Evolutionary conservation across 2,113 vertebrate genomes (phyloP).

Genomic region (Gymnogyps californianus): DNA sequence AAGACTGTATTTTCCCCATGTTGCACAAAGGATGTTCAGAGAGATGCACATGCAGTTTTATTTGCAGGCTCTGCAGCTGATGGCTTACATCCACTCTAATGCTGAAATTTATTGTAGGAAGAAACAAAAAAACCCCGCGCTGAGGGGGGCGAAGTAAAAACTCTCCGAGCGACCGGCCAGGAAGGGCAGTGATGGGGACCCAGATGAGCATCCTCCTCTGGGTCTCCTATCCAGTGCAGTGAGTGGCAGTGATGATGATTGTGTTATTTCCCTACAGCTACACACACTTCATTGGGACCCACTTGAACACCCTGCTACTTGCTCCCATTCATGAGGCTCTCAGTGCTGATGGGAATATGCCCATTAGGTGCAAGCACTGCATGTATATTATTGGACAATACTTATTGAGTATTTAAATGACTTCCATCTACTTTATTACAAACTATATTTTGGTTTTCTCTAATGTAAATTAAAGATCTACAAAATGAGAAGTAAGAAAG

Average conservation of each 20-base stretch:
- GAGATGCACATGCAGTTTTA: neutral
- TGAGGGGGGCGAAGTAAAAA: neutral
- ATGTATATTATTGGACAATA: neutral
- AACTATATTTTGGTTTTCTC: neutral
- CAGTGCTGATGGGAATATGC: neutral
- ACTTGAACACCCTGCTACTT: neutral
- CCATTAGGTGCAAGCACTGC: neutral
- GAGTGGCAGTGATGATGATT: fast-evolving
- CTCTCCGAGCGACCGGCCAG: neutral
- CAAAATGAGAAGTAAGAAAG: neutral
- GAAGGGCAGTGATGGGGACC: neutral
- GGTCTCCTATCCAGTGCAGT: neutral
- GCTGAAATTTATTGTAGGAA: neutral
- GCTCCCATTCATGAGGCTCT: neutral
- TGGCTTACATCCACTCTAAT: neutral
- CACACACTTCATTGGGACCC: fast-evolving
- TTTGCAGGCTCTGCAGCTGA: neutral
- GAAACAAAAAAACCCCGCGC: neutral
- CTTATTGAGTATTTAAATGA: neutral
- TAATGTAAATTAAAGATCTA: neutral
- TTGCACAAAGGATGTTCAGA: neutral
- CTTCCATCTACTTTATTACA: neutral
- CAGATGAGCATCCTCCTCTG: neutral
- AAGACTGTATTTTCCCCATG: neutral
- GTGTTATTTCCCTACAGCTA: neutral